These are phyloP conservation scores for Spicauda simplicius DNA, from an alignment of 2,888 invertebrate species.

Conservation along the genomic window DNA sequence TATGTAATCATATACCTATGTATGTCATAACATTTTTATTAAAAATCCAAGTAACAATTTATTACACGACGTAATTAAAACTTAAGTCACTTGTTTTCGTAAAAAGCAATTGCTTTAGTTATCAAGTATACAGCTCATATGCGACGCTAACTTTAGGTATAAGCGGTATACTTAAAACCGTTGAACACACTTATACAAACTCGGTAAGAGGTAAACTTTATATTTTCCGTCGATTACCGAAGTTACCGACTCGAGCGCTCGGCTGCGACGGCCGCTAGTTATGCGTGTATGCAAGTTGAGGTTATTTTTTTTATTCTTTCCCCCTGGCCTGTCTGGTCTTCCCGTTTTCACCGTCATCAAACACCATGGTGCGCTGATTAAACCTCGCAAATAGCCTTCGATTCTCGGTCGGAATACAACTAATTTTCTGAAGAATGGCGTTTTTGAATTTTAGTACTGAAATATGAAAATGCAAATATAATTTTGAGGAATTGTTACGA, in stretches of 20 bases:
- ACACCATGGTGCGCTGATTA: slow-evolving; percentile 75
- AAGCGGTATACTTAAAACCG: neutral
- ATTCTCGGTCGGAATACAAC: slow-evolving; percentile 27
- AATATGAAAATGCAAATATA: too few species aligned
- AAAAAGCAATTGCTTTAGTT: neutral
- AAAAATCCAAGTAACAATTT: too few species aligned
- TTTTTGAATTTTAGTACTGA: too few species aligned
- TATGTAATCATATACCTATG: too few species aligned
- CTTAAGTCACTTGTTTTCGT: neutral
- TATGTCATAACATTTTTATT: too few species aligned
- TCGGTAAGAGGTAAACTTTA: slow-evolving; percentile 23
- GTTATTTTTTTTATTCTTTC: slow-evolving; percentile 77
- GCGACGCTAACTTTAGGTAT: neutral
- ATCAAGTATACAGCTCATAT: neutral
- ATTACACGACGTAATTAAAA: too few species aligned
- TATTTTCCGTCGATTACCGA: slow-evolving; percentile 14
- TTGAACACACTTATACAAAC: slow-evolving; percentile 8
- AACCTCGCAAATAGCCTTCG: slow-evolving; percentile 49
- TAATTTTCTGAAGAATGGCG: slow-evolving; percentile 1
- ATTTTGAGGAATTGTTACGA: too few species aligned
- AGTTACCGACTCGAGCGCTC: slow-evolving; percentile 35
- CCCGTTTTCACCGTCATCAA: slow-evolving; percentile 71
- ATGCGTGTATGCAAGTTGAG: slow-evolving; percentile 74
- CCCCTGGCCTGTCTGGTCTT: slow-evolving; percentile 78
- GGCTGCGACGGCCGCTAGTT: slow-evolving; percentile 51